A percentile compares a stretch with the other conserved stretches of the same genome.
phyloP scores from a whole-genome alignment of 2,888 invertebrate genomes.

The Fissipunctia ypsillon region DNA sequence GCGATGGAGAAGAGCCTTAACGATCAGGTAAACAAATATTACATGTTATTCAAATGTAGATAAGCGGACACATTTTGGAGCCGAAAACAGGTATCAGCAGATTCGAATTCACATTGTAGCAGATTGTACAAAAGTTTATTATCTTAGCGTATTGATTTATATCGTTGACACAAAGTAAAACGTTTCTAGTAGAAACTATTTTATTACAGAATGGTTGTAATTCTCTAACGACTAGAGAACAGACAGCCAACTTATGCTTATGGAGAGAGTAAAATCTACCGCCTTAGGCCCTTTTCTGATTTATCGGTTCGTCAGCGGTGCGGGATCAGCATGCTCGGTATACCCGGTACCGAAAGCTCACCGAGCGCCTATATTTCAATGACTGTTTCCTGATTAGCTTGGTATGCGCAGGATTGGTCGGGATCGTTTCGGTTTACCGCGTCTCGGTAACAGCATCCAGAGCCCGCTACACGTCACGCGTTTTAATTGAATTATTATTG shows the following conservation, averaged over 20 bases:
- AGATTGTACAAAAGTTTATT: neutral
- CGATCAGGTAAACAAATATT: slow-evolving; percentile 93
- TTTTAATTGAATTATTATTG: too few species aligned
- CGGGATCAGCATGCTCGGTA: too few species aligned
- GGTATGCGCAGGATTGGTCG: too few species aligned
- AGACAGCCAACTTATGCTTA: neutral
- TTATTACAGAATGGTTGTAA: neutral
- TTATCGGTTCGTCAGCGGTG: too few species aligned
- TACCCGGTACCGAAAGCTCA: too few species aligned
- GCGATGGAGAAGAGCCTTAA: slow-evolving; percentile 98
- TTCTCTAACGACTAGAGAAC: neutral
- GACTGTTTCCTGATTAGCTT: too few species aligned
- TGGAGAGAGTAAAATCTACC: neutral
- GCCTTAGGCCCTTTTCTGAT: too few species aligned
- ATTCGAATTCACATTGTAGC: slow-evolving; percentile 5
- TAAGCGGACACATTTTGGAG: neutral
- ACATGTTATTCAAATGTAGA: neutral
- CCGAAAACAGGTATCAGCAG: neutral
- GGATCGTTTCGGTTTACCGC: too few species aligned
- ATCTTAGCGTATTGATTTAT: neutral
- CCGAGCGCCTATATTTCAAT: too few species aligned
- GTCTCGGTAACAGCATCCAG: too few species aligned
- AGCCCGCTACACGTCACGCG: too few species aligned
- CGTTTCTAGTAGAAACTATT: neutral
- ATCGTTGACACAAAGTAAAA: neutral